Base-by-base conservation (phyloP, 1,140 invertebrate species). In the Drosophila parabipectinata region DNA sequence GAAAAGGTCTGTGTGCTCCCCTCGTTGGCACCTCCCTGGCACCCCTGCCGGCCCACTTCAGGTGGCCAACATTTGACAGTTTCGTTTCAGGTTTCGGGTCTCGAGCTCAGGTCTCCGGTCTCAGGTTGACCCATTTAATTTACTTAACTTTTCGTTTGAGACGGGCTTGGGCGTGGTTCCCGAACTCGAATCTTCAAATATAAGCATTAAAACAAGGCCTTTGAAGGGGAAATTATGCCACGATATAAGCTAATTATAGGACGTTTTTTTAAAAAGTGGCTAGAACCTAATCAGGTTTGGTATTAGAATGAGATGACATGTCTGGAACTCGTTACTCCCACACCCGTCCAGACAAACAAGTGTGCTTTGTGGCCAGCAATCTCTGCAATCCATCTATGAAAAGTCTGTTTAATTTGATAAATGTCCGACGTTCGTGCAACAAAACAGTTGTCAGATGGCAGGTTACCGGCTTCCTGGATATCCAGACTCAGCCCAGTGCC, bases 331-430 rank as follows among this genome's bases (percentile, higher is more conserved):
- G 83, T 87, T 87, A 87, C 72, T 41, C 32, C 47, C 58, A 34
- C 15, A 57, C 26, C 26, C 1, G 12, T n/a, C 12, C 39, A 44
- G 14, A 69, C 58, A 56, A 54, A 72, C 57, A 75, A 56, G 37
- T 57, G 59, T 21, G 24, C 18, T 62, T 45, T 39, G 50, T 30
- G 41, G 44, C 57, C 24, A 62, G 55, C 57, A 73, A 80, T 80
- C 73, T 71, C 62, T 47, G 72, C 73, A 71, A 84, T 72, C 76
- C 74, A 84, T 72, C 76, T 71, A 28, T 69, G 54, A 74, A 75
- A 75, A 79, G 69, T 77, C 66, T 62, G 83, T 82, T 82, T 85
- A 85, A 88, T 85, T 85, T 87, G 82, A 87, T 88, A 87, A 87
- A 87, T 87, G 79, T 69, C 60, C 54, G 71, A 59, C 64, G 75